These are phyloP conservation scores for Enteromius radiatus DNA, from an alignment of 2,797 vertebrate species.

Conservation along the genomic window DNA sequence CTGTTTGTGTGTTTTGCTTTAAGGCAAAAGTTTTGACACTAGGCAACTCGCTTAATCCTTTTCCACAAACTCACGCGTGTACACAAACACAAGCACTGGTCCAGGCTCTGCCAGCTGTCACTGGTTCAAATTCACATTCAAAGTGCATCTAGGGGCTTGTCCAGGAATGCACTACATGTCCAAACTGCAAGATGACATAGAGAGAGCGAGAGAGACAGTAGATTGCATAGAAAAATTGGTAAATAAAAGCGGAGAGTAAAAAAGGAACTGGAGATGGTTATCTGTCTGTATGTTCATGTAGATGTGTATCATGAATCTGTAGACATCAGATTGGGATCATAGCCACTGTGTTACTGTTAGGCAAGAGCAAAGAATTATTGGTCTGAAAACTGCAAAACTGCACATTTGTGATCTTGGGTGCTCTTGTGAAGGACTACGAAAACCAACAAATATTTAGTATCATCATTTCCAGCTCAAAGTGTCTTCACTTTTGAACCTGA, in stretches of 20 bases:
- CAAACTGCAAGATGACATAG: constrained; percentile 51
- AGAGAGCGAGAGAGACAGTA: constrained; percentile 23
- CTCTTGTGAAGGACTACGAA: constrained; percentile 11
- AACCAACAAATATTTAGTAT: constrained; percentile 25
- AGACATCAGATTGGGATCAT: constrained; percentile 49
- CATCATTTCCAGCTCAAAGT: constrained; percentile 37
- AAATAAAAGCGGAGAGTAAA: constrained; percentile 24
- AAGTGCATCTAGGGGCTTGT: constrained; percentile 62
- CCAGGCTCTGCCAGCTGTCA: constrained; percentile 48
- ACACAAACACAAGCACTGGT: constrained; percentile 37
- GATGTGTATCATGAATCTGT: constrained; percentile 44
- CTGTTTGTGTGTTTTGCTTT: background rate
- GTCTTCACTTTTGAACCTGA: constrained; percentile 31
- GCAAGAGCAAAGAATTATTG: constrained; percentile 34
- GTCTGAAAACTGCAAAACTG: constrained; percentile 10
- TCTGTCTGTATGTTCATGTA: constrained; percentile 47
- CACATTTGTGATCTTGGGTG: constrained; percentile 36
- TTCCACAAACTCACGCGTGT: constrained; percentile 13
- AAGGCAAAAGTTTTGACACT: constrained; percentile 34
- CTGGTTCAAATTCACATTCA: constrained; percentile 45
- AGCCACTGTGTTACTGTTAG: constrained; percentile 11
- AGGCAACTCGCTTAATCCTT: constrained; percentile 30
- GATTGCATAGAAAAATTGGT: constrained; percentile 28
- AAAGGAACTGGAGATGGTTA: constrained; percentile 30
- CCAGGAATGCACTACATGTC: constrained; percentile 63